phyloP scores from a whole-genome alignment of 2,888 invertebrate species.

The Idaea aversata region DNA sequence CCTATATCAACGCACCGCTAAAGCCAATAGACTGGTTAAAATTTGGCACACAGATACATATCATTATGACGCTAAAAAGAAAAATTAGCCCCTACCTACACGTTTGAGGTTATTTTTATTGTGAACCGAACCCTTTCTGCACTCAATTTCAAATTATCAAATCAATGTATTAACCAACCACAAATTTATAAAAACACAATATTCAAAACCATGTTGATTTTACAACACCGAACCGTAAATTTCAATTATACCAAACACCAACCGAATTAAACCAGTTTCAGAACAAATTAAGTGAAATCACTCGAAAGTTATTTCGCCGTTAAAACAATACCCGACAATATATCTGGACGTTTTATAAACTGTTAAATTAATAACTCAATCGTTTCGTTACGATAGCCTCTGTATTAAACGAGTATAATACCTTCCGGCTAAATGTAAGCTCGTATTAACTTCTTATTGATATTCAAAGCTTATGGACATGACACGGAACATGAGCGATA shows the following conservation, averaged over 20 bases:
- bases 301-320: background rate
- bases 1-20: too few species aligned
- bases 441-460: background rate
- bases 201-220: background rate
- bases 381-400: constrained; percentile 5
- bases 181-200: background rate
- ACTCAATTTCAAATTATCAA: too few species aligned
- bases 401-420: background rate
- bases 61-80: too few species aligned
- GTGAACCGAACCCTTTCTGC: too few species aligned
- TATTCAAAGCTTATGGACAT: background rate
- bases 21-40: too few species aligned
- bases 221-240: background rate
- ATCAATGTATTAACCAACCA: background rate
- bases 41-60: too few species aligned
- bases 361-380: constrained; percentile 47
- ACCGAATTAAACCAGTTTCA: background rate
- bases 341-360: constrained; percentile 26
- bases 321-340: background rate
- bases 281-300: background rate
- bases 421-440: background rate
- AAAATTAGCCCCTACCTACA: too few species aligned
- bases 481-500: background rate
- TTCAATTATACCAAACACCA: background rate
- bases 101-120: too few species aligned